Evolutionary conservation across 1,140 invertebrate species (phyloP).

Genomic region (Rhizoglyphus robini): DNA sequence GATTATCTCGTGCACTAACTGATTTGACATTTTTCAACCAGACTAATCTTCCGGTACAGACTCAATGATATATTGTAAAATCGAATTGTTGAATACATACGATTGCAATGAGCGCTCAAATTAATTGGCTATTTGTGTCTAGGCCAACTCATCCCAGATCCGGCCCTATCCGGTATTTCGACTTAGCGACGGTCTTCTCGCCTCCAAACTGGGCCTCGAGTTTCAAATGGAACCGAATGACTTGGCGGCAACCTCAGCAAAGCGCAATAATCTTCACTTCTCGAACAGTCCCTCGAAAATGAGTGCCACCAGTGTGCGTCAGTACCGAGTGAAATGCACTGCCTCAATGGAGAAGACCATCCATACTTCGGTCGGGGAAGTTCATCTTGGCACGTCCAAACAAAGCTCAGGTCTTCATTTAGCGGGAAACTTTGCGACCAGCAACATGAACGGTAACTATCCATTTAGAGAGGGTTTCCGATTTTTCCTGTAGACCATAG

Average conservation of each 20-base stretch:
- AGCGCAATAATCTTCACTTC: not conserved
- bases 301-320: conserved; percentile 39
- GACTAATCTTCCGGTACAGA: too few relatives aligned
- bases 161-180: conserved; percentile 14
- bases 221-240: conserved; percentile 59
- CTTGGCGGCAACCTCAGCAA: conserved; percentile 38
- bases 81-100: too few relatives aligned
- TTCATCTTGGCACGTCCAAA: conserved; percentile 21
- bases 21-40: too few relatives aligned
- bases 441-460: not conserved
- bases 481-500: too few relatives aligned
- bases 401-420: conserved; percentile 24
- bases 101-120: too few relatives aligned
- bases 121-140: too few relatives aligned
- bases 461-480: too few relatives aligned
- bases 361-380: conserved; percentile 55
- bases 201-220: conserved; percentile 43
- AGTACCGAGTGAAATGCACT: conserved; percentile 71
- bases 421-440: not conserved
- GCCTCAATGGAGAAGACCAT: conserved; percentile 69
- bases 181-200: conserved; percentile 20
- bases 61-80: too few relatives aligned
- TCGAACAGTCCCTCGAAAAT: not conserved
- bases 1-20: too few relatives aligned
- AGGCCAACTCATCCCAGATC: conserved; percentile 6